Evolutionary conservation across 2,888 invertebrate species (phyloP).

Genomic region (Callyntrura guangdongensis): DNA sequence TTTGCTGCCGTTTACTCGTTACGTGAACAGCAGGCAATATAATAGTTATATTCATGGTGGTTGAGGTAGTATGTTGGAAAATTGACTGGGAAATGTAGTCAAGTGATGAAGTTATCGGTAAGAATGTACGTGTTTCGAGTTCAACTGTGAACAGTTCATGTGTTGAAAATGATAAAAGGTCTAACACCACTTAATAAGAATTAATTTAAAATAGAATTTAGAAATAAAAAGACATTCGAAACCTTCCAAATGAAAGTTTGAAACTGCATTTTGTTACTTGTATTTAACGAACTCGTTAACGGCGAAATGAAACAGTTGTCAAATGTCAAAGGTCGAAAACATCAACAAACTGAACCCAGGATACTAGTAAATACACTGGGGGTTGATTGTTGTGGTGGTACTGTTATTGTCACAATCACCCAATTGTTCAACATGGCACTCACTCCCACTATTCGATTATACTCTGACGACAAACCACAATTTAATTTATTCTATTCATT

Average conservation of each 20-base stretch:
- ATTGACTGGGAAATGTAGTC: background rate
- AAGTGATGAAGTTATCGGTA: too few relatives aligned
- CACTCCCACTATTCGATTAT: conserved; percentile 25
- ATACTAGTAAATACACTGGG: background rate
- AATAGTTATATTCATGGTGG: conserved; percentile 84
- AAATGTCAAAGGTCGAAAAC: background rate
- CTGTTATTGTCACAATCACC: conserved; percentile 7
- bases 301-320: background rate
- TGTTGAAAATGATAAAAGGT: background rate
- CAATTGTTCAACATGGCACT: conserved; percentile 50
- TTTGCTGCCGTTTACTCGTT: conserved; percentile 70
- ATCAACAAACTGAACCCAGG: background rate
- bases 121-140: background rate
- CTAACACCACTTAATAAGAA: background rate
- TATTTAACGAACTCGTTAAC: background rate
- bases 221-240: background rate
- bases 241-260: background rate
- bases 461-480: conserved; percentile 14
- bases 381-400: background rate
- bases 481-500: background rate
- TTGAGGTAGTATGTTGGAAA: background rate
- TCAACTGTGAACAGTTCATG: background rate
- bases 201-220: background rate
- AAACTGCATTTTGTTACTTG: too few relatives aligned
- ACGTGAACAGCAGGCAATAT: conserved; percentile 84